Conservation (phyloP, 2,113 vertebrate genomes). For the Chionomys nivalis region DNA sequence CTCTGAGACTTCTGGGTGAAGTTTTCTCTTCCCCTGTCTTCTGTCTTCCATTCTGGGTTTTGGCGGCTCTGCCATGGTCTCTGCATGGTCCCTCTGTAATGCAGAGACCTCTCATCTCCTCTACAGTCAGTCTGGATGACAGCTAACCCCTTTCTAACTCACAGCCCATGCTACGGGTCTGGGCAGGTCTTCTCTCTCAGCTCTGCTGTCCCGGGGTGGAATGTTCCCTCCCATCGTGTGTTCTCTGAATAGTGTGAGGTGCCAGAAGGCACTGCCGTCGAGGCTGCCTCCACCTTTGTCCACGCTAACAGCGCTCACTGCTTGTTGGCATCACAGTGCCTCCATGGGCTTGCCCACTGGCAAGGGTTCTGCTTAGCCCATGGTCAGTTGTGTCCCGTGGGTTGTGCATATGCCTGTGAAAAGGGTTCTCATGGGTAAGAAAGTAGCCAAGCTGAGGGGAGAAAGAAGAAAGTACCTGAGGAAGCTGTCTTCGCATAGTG, state of each 20-base stretch:
- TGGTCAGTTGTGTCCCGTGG: background rate
- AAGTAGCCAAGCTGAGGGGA: background rate
- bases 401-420: background rate
- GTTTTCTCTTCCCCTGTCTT: background rate
- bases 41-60: background rate
- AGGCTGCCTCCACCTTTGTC: background rate
- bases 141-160: background rate
- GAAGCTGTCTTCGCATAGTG: background rate
- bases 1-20: background rate
- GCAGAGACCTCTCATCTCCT: background rate
- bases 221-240: background rate
- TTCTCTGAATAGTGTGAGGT: background rate
- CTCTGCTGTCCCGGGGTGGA: background rate
- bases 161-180: background rate
- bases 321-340: background rate
- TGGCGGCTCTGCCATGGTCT: background rate
- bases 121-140: background rate
- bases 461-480: background rate
- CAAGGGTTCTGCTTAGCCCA: background rate
- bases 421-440: background rate
- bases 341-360: background rate
- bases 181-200: background rate
- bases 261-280: accelerated
- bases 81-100: background rate
- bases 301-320: too few relatives aligned